phyloP scores from a whole-genome alignment of 2,888 invertebrate genomes.

The Ctena decussata region DNA sequence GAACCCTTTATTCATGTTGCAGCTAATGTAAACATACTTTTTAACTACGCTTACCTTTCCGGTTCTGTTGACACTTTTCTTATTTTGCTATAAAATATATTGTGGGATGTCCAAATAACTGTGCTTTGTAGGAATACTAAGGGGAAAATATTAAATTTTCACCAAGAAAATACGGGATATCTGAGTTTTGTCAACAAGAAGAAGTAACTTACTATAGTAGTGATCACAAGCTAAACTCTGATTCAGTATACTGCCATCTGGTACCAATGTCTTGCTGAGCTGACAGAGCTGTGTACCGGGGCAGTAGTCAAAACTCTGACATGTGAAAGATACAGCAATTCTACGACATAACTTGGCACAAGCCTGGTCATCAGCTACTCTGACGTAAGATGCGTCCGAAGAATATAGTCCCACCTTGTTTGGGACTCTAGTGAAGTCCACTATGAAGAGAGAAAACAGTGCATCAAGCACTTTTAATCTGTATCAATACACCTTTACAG shows the following conservation, averaged over 20 bases:
- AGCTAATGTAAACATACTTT: too few relatives aligned
- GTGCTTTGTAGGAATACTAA: too few relatives aligned
- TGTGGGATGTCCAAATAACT: too few relatives aligned
- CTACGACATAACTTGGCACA: slow-evolving; percentile 74
- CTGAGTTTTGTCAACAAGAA: too few relatives aligned
- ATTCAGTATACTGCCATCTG: slow-evolving; percentile 57
- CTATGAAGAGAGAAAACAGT: slow-evolving; percentile 56
- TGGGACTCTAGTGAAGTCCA: slow-evolving; percentile 66
- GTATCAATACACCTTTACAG: too few relatives aligned
- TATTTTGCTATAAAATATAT: too few relatives aligned
- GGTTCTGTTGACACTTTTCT: too few relatives aligned
- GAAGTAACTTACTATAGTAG: slow-evolving; percentile 72
- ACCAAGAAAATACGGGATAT: too few relatives aligned
- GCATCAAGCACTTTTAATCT: too few relatives aligned
- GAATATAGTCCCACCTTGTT: slow-evolving; percentile 46
- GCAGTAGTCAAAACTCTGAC: slow-evolving; percentile 80
- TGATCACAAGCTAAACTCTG: slow-evolving; percentile 55
- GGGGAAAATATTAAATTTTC: too few relatives aligned
- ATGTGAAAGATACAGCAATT: slow-evolving; percentile 51
- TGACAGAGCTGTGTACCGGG: slow-evolving; percentile 61
- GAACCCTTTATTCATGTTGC: too few relatives aligned
- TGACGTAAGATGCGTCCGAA: slow-evolving; percentile 50
- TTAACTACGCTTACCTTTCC: too few relatives aligned
- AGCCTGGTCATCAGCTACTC: slow-evolving; percentile 47
- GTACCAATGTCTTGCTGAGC: slow-evolving; percentile 63